Evolutionary conservation across 92 coral and sea anemone species (phyloP), one percentile per base, ranked within the genome.

Genomic region (Actinostola sp.): DNA sequence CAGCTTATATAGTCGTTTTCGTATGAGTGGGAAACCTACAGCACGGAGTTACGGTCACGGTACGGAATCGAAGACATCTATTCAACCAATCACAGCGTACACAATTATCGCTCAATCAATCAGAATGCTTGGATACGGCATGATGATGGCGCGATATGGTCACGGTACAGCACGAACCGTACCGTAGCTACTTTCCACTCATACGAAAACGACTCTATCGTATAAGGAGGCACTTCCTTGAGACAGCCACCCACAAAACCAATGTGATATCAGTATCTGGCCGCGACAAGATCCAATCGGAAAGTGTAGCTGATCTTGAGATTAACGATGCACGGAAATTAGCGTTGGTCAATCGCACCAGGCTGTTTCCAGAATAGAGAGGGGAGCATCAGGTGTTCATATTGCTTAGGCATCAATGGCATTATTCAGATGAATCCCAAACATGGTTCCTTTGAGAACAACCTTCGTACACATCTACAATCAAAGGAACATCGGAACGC

Each of bases 201-300:
- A n/a, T n/a, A n/a, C n/a, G n/a, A n/a, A n/a, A n/a, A n/a, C n/a
- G n/a, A n/a, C n/a, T n/a, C n/a, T n/a, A n/a, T n/a, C n/a, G 41
- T 29, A 66, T 77, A 67, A 38, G 68, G 75, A 64, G 83, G 39
- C 76, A 77, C 49, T 78, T 78, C 52, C 59, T 69, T 29, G 64
- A 64, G 12, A 62, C 81, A 30, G 25, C 52, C 16, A 46, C 52
- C 41, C 81, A 75, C 62, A 75, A 75, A 26, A 39, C 76, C 28
- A 68, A 65, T n/a, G 83, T 78, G 10, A 48, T 67, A 56, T 68
- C 76, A 41, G 32, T 67, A 45, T 64, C 76, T 19, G 83, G 69
- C 61, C 71, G 76, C 28, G 36, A 51, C 25, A 63, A 49, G 15
- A 50, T 75, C 45, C 62, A 36, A 57, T 75, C 73, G 12, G 81